Percentiles rank a stretch among this genome's conserved stretches.
These are phyloP conservation scores for Laticauda laticaudata DNA, from an alignment of 2,113 vertebrate genomes.

Conservation along the genomic window DNA sequence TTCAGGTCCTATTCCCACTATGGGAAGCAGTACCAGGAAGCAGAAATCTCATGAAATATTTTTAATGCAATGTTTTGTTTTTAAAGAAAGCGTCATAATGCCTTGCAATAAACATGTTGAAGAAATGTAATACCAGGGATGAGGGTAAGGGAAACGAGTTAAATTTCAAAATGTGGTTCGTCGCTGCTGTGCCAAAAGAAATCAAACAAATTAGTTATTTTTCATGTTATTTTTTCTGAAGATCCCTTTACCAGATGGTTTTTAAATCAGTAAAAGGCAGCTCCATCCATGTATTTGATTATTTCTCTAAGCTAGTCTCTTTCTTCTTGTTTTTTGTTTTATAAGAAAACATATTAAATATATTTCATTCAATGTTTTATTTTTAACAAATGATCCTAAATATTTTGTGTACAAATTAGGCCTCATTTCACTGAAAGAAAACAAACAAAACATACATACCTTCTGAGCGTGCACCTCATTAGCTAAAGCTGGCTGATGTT, in stretches of 20 bases:
- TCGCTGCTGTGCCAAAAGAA: neutral
- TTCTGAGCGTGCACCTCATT: neutral
- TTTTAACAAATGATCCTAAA: neutral
- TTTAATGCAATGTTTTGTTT: slow-evolving; percentile 20
- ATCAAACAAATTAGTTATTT: slow-evolving; percentile 38
- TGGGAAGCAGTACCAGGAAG: slow-evolving; percentile 61
- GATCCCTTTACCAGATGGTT: slow-evolving; percentile 13
- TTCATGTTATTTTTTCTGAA: slow-evolving; percentile 38
- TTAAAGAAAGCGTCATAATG: slow-evolving; percentile 26
- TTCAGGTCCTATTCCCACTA: slow-evolving; percentile 40
- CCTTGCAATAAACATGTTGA: slow-evolving; percentile 43
- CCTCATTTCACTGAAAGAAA: neutral
- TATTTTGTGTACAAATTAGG: neutral
- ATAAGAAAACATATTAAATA: neutral
- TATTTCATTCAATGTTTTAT: neutral
- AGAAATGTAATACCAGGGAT: slow-evolving; percentile 22
- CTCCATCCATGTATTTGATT: neutral
- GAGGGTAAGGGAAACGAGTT: neutral
- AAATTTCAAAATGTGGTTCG: slow-evolving; percentile 23
- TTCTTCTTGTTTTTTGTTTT: neutral
- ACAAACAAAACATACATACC: neutral
- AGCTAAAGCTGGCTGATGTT: neutral
- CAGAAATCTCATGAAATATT: slow-evolving; percentile 54
- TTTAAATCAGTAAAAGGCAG: slow-evolving; percentile 15
- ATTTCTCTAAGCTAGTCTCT: neutral